Percentiles rank a stretch among this genome's conserved stretches.
Conservation (phyloP, 2,113 vertebrate species). For the Hipposideros armiger region DNA sequence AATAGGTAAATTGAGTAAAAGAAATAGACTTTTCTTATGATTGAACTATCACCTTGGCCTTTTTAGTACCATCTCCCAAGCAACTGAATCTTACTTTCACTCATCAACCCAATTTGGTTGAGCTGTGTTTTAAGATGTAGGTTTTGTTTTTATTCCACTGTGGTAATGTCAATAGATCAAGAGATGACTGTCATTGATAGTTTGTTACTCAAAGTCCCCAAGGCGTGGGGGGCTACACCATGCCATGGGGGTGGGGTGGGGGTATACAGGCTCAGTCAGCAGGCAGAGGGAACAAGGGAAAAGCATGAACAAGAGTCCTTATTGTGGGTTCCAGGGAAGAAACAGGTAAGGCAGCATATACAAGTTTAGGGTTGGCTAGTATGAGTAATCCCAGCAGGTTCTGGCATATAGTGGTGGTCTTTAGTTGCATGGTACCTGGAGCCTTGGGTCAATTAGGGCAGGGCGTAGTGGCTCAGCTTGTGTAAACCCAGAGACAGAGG, state of each 20-base stretch:
- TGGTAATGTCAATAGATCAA: neutral
- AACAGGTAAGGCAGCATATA: neutral
- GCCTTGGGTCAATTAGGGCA: neutral
- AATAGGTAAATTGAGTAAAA: neutral
- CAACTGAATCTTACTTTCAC: neutral
- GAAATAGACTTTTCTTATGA: neutral
- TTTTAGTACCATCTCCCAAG: neutral
- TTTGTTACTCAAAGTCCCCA: neutral
- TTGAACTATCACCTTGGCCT: neutral
- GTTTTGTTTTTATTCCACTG: neutral
- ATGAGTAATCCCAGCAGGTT: neutral
- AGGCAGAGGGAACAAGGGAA: neutral
- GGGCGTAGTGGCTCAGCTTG: neutral
- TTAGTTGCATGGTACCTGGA: neutral
- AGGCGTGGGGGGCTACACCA: neutral
- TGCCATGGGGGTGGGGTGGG: no score
- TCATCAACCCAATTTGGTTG: neutral
- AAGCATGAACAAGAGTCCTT: neutral
- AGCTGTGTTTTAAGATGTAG: neutral
- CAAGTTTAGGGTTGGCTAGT: neutral
- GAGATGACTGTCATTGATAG: neutral
- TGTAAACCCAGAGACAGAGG: neutral
- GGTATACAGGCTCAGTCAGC: fast-evolving
- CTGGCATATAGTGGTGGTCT: neutral
- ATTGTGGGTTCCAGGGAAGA: conserved; percentile 2